Evolutionary conservation across 1,140 invertebrate genomes (phyloP).

Genomic region (Lineus longissimus): DNA sequence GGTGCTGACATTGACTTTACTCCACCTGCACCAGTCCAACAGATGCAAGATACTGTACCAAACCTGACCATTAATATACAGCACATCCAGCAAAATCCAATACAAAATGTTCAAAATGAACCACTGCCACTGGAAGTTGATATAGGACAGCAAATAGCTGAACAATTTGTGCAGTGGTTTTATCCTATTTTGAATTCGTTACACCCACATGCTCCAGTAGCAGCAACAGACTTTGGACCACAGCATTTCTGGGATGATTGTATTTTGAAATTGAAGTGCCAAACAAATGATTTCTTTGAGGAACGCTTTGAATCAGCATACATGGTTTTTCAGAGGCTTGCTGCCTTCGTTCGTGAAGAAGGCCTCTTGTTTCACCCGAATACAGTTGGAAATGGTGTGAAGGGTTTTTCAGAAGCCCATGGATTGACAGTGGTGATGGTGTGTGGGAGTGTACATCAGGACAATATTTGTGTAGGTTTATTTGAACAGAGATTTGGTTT

Average conservation of each 20-base stretch:
- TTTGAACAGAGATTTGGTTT: conserved; percentile 65
- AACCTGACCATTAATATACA: too few species aligned
- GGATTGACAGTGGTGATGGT: conserved; percentile 61
- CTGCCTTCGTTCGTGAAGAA: conserved; percentile 50
- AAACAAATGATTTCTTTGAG: conserved; percentile 21
- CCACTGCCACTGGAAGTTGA: conserved; percentile 12
- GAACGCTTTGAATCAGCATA: conserved; percentile 26
- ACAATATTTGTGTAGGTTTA: conserved; percentile 57
- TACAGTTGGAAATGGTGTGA: conserved; percentile 55
- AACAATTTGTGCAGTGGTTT: conserved; percentile 63
- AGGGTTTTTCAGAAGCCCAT: conserved; percentile 59
- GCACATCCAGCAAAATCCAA: too few species aligned
- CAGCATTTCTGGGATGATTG: conserved; percentile 62
- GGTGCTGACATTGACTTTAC: too few species aligned
- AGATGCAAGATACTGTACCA: too few species aligned
- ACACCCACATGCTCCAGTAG: conserved; percentile 27
- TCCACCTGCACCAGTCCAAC: too few species aligned
- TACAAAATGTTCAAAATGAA: neutral
- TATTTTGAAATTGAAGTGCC: conserved; percentile 33
- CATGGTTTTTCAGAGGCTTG: conserved; percentile 48
- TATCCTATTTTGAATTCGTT: conserved; percentile 58
- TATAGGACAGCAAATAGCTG: conserved; percentile 53
- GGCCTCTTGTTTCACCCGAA: conserved; percentile 63
- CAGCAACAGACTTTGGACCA: conserved; percentile 45
- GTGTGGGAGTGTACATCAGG: conserved; percentile 62